Conservation (phyloP, 2,797 vertebrate genomes). For the Microhierax caerulescens region DNA sequence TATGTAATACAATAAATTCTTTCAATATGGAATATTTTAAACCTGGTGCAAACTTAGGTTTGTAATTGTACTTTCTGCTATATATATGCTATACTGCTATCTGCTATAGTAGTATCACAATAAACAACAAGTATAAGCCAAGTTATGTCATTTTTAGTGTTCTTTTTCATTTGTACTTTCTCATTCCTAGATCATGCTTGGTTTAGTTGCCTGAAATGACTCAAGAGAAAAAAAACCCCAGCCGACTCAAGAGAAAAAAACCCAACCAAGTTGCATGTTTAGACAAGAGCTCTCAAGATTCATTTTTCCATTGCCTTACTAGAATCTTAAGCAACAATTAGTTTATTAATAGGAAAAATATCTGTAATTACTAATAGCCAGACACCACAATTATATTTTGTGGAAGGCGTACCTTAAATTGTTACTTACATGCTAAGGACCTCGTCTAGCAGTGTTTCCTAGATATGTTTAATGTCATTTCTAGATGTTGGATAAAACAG, state of each 20-base stretch:
- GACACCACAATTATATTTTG: not conserved
- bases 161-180: not conserved
- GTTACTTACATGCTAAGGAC: not conserved
- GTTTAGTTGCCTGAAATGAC: not conserved
- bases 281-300: not conserved
- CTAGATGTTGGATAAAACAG: not conserved
- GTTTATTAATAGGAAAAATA: not conserved
- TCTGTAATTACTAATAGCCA: not conserved
- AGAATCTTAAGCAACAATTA: not conserved
- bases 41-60: not conserved
- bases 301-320: not conserved
- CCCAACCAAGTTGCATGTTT: not conserved
- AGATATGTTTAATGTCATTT: not conserved
- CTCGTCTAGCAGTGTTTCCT: not conserved
- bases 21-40: not conserved
- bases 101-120: not conserved
- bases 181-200: not conserved
- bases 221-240: not conserved
- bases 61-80: not conserved
- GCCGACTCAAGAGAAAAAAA: not conserved
- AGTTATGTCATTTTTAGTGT: not conserved
- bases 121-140: not conserved
- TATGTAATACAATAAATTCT: not conserved
- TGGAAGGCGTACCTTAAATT: not conserved
- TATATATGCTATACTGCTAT: too few species aligned